These are phyloP conservation scores for Pristionchus maxplancki DNA, from an alignment of 2,888 invertebrate genomes.

Conservation along the genomic window DNA sequence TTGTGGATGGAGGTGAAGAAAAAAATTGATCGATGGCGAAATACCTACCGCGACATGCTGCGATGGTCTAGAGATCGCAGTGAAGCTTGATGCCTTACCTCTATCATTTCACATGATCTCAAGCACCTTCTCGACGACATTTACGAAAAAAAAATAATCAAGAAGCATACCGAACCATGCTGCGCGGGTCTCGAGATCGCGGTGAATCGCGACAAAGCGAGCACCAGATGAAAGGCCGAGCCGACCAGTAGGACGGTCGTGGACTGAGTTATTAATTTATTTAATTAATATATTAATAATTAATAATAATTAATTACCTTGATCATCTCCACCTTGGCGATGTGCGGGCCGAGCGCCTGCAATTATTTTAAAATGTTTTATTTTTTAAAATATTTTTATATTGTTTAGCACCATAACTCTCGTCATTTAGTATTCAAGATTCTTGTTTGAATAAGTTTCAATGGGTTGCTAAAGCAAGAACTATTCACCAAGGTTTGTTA, in stretches of 20 bases:
- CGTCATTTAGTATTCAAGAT: too few relatives aligned
- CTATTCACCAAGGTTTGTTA: too few relatives aligned
- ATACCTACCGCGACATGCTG: not conserved
- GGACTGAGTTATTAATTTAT: not conserved
- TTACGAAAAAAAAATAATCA: not conserved
- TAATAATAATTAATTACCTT: too few relatives aligned
- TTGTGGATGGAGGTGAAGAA: too few relatives aligned
- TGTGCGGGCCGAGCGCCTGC: not conserved
- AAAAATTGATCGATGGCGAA: too few relatives aligned
- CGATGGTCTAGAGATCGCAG: not conserved
- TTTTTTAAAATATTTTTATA: too few relatives aligned
- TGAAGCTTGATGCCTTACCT: not conserved
- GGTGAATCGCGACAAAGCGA: not conserved
- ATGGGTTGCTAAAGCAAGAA: too few relatives aligned
- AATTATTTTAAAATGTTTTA: not conserved
- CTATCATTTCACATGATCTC: not conserved
- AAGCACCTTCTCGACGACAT: not conserved
- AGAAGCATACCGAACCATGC: not conserved
- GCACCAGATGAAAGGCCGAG: not conserved
- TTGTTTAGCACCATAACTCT: too few relatives aligned
- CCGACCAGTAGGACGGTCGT: not conserved
- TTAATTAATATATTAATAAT: too few relatives aligned
- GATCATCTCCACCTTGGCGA: constrained; percentile 36
- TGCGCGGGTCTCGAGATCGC: not conserved
- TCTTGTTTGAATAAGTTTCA: too few relatives aligned